Percentiles rank a stretch among this genome's conserved stretches.
Conservation (phyloP, 2,797 vertebrate genomes). For the Myotis myotis region DNA sequence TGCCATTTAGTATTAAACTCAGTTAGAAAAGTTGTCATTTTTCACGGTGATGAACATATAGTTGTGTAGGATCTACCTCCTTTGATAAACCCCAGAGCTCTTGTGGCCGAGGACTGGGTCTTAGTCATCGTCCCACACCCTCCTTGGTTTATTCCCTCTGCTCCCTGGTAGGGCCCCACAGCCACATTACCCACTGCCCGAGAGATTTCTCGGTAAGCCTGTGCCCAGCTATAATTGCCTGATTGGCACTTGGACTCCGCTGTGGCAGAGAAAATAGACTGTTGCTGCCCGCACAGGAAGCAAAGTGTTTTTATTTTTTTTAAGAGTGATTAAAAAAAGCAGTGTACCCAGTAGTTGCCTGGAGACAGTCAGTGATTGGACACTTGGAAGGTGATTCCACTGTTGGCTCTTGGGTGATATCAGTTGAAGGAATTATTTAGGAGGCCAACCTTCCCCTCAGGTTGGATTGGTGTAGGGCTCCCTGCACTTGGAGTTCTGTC, state of each 20-base stretch:
- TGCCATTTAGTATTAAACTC: neutral
- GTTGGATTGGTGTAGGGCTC: neutral
- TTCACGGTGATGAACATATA: neutral
- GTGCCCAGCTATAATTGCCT: slow-evolving; percentile 4
- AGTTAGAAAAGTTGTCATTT: neutral
- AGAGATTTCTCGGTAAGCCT: neutral
- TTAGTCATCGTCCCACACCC: accelerated
- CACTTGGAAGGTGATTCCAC: neutral
- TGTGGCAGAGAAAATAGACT: slow-evolving; percentile 67
- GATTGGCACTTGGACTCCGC: slow-evolving; percentile 58
- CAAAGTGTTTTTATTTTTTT: neutral
- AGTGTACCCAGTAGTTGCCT: slow-evolving; percentile 56
- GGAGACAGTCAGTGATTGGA: slow-evolving; percentile 68
- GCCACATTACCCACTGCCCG: neutral
- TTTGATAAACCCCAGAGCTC: neutral
- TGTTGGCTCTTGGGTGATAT: slow-evolving; percentile 43
- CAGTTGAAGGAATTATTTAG: slow-evolving; percentile 48
- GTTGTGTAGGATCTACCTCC: neutral
- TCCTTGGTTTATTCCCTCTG: neutral
- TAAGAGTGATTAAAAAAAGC: slow-evolving; percentile 69
- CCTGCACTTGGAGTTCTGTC: neutral
- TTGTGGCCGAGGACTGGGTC: neutral
- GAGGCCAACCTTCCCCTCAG: neutral
- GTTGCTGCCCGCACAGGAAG: slow-evolving; percentile 67
- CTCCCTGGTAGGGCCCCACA: neutral